A percentile compares a stretch with the other conserved stretches of the same genome.
Evolutionary conservation across 1,140 invertebrate species (phyloP).

Genomic region (Lordiphosa mommai): DNA sequence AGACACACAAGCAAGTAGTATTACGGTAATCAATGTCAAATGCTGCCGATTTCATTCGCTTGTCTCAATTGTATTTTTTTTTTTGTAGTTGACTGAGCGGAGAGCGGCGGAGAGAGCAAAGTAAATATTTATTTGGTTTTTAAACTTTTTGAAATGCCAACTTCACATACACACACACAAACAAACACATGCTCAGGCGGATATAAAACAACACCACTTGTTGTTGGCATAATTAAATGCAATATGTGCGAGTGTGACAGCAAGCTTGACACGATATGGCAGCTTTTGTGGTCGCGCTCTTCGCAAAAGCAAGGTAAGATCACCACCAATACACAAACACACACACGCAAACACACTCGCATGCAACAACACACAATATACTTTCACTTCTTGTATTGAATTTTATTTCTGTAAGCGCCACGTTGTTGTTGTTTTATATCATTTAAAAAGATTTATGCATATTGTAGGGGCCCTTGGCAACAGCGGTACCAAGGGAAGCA

Average conservation of each 20-base stretch:
- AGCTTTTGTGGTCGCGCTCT: slow-evolving; percentile 23
- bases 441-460: slow-evolving; percentile 54
- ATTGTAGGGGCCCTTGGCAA: slow-evolving; percentile 47
- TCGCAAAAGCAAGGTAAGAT: slow-evolving; percentile 64
- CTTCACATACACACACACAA: slow-evolving; percentile 22
- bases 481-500: slow-evolving; percentile 35
- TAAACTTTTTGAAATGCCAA: slow-evolving; percentile 57
- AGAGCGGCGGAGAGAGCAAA: background rate
- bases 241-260: slow-evolving; percentile 64
- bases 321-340: slow-evolving; percentile 30
- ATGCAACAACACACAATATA: slow-evolving; percentile 47
- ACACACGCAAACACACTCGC: slow-evolving; percentile 6
- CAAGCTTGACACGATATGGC: slow-evolving; percentile 32
- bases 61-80: slow-evolving; percentile 37
- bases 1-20: slow-evolving; percentile 48
- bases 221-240: slow-evolving; percentile 70
- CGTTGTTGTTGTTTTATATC: slow-evolving; percentile 44
- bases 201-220: slow-evolving; percentile 66
- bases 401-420: slow-evolving; percentile 58
- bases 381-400: slow-evolving; percentile 76
- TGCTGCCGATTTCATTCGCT: slow-evolving; percentile 64
- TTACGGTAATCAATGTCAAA: slow-evolving; percentile 78
- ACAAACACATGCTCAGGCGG: slow-evolving; percentile 15
- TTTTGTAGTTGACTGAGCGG: slow-evolving; percentile 28
- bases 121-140: slow-evolving; percentile 44